Base-by-base conservation (phyloP, 2,888 invertebrate genomes). In the Drosophila niveifrons region DNA sequence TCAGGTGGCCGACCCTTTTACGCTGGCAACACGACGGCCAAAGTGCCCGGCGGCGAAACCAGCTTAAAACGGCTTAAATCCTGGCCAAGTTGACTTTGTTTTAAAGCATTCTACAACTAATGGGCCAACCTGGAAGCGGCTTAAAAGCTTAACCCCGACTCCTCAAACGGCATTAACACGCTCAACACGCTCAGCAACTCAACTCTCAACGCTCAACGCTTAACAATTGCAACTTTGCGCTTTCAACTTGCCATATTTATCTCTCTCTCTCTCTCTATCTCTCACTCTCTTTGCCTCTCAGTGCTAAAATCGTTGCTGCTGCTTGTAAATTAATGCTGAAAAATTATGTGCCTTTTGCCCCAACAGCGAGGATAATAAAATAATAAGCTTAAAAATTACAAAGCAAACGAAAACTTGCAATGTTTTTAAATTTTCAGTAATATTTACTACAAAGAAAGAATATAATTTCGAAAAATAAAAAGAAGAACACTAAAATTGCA, bases 61-160 rank as follows among this genome's bases (percentile, higher is more conserved):
- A 67, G 59, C 64, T 75, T 78, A 62, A 73, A 46, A 53, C 58
- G 47, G 57, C 78, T 76, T 74, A 53, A 75, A 65, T 71, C 50
- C 63, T 48, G 59, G 44, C 75, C 66, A 48, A 66, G 51, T 71
- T 66, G 66, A 66, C 70, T 50, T 62, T 70, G 61, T 55, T 66
- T 75, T 63, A 53, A 71, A 52, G 46, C 64, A n/a, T 67, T 52
- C 47, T 50, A 39, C 55, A 51, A 55, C 64, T 64, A 56, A 67
- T 63, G 63, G 66, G 56, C 64, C 63, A 67, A 34, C 50, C 50
- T 47, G 31, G 48, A 68, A 64, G 61, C 78, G 51, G 75, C 65
- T 73, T 75, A 75, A 78, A 58, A 57, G 36, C 75, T 78, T 64
- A 52, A 47, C 31, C 36, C 50, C 18, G 44, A 55, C 34, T 29